Evolutionary conservation across 2,888 invertebrate genomes (phyloP).

Genomic region (Xestia sexstrigata): DNA sequence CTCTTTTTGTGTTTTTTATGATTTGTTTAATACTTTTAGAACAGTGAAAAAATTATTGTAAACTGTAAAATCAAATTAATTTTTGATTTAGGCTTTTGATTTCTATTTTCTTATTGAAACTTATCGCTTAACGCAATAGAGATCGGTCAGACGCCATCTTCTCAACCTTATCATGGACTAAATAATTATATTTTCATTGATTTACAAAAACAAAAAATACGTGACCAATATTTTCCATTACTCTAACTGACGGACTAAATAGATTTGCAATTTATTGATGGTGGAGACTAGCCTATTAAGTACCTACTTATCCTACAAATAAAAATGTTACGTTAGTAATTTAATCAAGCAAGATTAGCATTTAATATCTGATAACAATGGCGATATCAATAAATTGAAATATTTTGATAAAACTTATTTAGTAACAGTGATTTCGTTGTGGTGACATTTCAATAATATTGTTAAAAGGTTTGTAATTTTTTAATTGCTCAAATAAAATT

Average conservation of each 20-base stretch:
- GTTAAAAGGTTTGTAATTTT: slow-evolving; percentile 42
- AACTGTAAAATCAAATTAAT: neutral
- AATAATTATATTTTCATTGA: too few species aligned
- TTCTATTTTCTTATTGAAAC: neutral
- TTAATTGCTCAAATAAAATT: neutral
- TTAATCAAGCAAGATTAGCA: slow-evolving; percentile 50
- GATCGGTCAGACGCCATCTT: neutral
- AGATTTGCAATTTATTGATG: too few species aligned
- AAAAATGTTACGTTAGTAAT: slow-evolving; percentile 16
- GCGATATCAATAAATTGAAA: slow-evolving; percentile 48
- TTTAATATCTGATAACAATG: slow-evolving; percentile 50
- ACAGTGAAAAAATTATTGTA: neutral
- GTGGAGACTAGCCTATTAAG: too few species aligned
- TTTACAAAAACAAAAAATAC: too few species aligned
- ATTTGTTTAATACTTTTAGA: neutral
- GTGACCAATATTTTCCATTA: too few species aligned
- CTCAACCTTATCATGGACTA: too few species aligned
- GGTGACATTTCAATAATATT: slow-evolving; percentile 31
- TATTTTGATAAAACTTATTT: slow-evolving; percentile 57
- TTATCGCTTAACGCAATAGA: neutral
- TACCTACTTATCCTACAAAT: neutral
- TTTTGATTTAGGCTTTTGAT: neutral
- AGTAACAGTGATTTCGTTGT: slow-evolving; percentile 63
- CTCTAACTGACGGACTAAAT: too few species aligned
- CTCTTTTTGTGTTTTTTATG: slow-evolving; percentile 33